Evolutionary conservation across 2,888 invertebrate species (phyloP), one percentile per base, ranked within the genome.

Genomic region (Temnothorax rugatulus): DNA sequence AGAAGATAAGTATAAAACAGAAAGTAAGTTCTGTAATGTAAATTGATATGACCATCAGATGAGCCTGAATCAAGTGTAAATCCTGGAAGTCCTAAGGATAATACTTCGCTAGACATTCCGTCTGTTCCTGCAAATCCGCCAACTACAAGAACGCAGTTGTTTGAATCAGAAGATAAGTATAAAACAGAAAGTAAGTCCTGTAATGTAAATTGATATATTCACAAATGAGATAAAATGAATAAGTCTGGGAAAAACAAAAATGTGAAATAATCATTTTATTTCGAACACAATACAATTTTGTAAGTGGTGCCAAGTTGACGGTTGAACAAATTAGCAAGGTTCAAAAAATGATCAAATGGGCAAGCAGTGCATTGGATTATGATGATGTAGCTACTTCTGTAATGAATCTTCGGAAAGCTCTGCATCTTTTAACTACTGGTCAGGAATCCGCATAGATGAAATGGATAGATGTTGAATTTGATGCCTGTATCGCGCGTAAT

Each of bases 341-440:
- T 0, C 98, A 99, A 95, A 99, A 99, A 94, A 98, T 97, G 94
- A 98, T 99, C 95, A 99, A 99, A 95, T 99, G 97, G 96, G 99
- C 99, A 1, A 97, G 97, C 84, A 99, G 99, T 94, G 99, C 99
- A 75, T 96, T 99, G 63, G 99, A 98, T 95, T 99, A 99, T 93
- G 99, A 99, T 91, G 99, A 99, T 94, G 96, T 98, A 38, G 96
- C 97, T 91, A 98, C 99, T 0, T 99, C 99, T 7, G 96, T 99
- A 76, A 96, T 96, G 63, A 99, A 99, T 95, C 95, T 99, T 83
- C 97, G 96, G 91, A 98, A 98, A 95, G 99, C 99, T 13, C 95
- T 99, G 84, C 96, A 96, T 91, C 95, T 99, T 86, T 95, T 99
- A 73, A 97, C 97, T 90, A 98, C 97, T 47, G 99, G 99, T 13